phyloP scores from a whole-genome alignment of 2,797 vertebrate species.

The Emys orbicularis region DNA sequence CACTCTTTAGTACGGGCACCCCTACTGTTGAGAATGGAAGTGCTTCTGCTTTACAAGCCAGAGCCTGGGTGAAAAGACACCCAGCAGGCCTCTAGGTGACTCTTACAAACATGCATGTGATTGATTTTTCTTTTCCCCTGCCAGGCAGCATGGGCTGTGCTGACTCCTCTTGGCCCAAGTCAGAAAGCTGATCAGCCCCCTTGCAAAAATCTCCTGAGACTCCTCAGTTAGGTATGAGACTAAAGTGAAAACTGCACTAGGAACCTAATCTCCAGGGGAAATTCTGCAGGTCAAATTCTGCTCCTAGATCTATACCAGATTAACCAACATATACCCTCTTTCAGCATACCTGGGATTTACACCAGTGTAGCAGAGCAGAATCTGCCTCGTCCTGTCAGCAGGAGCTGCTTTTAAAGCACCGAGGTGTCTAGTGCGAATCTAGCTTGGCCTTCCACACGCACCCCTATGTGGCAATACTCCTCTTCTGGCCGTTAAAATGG shows the following conservation, averaged over 20 bases:
- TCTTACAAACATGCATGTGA: too few relatives aligned
- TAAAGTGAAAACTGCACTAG: too few relatives aligned
- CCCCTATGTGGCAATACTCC: accelerated
- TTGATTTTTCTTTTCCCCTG: background rate
- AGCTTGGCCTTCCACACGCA: background rate
- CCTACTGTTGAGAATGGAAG: accelerated
- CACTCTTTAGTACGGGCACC: accelerated
- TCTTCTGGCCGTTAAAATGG: background rate
- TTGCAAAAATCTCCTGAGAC: background rate
- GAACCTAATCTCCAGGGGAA: background rate
- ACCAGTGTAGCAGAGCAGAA: background rate
- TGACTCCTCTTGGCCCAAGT: too few relatives aligned
- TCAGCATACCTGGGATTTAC: background rate
- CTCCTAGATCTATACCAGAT: background rate
- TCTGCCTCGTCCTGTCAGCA: accelerated
- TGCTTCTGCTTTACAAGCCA: background rate
- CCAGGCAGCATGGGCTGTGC: too few relatives aligned
- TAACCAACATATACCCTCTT: background rate
- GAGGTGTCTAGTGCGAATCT: background rate
- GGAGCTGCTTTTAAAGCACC: background rate
- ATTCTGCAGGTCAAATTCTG: background rate
- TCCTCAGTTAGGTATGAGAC: too few relatives aligned
- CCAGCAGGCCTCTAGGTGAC: accelerated
- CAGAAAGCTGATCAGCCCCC: background rate
- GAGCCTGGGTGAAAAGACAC: background rate